These are phyloP conservation scores for Polyodon spathula DNA, from an alignment of 2,113 vertebrate species.

Conservation along the genomic window DNA sequence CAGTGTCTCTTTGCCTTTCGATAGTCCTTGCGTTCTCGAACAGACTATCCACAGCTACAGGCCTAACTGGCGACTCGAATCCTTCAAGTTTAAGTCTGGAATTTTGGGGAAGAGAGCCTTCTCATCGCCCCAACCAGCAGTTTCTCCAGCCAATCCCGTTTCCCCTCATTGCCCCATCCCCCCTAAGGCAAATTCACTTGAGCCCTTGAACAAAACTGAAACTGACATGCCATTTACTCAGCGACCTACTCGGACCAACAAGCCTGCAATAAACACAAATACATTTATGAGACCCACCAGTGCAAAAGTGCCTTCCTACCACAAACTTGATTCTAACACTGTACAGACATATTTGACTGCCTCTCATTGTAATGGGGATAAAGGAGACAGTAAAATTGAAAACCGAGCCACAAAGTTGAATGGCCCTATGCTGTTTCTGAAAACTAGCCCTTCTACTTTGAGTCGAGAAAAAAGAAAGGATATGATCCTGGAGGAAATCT, in stretches of 20 bases:
- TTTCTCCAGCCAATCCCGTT: conserved; percentile 14
- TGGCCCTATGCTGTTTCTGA: conserved; percentile 9
- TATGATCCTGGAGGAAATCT: conserved; percentile 25
- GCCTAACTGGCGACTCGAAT: conserved; percentile 33
- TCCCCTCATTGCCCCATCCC: conserved; percentile 21
- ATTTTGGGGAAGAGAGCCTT: conserved; percentile 36
- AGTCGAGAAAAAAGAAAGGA: background rate
- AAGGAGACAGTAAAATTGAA: conserved; percentile 23
- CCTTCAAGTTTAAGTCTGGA: conserved; percentile 36
- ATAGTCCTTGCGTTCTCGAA: conserved; percentile 28
- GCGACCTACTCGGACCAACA: conserved; percentile 39
- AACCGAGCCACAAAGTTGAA: conserved; percentile 19
- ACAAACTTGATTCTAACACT: conserved; percentile 39
- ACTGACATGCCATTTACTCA: conserved; percentile 55
- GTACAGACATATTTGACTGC: conserved; percentile 22
- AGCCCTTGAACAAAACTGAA: conserved; percentile 19
- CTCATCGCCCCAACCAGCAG: conserved; percentile 27
- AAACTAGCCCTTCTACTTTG: too few relatives aligned
- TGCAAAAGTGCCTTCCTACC: conserved; percentile 70
- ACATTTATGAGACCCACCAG: conserved; percentile 40
- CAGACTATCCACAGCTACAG: conserved; percentile 29
- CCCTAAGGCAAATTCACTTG: conserved; percentile 15
- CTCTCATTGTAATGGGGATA: conserved; percentile 16
- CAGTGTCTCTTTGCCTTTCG: conserved; percentile 21
- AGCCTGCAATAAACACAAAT: conserved; percentile 40